Conservation (phyloP, 2,113 vertebrate genomes). For the Rattus norvegicus region DNA sequence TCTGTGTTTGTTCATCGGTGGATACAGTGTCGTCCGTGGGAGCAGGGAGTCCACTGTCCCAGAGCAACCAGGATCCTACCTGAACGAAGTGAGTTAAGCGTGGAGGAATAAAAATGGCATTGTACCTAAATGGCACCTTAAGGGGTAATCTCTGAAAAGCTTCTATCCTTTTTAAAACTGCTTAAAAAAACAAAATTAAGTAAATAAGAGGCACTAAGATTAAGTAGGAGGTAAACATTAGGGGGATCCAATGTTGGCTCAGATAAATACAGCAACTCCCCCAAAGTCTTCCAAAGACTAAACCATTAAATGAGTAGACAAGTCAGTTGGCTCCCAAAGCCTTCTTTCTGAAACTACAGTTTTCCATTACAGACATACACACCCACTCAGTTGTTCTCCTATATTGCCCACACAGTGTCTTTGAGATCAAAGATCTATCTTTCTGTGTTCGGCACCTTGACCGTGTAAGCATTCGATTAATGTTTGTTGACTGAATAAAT, state of each 20-base stretch:
- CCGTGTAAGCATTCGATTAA: not conserved
- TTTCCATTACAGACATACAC: not conserved
- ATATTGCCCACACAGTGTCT: not conserved
- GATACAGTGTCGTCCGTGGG: not conserved
- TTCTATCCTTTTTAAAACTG: slow-evolving; percentile 36
- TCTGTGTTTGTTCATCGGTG: slow-evolving; percentile 1
- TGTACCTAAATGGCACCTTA: not conserved
- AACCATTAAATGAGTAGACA: not conserved
- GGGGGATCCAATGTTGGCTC: not conserved
- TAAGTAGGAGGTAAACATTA: slow-evolving; percentile 35
- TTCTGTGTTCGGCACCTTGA: not conserved
- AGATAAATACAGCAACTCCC: slow-evolving; percentile 25
- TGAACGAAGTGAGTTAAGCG: not conserved
- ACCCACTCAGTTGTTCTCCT: not conserved
- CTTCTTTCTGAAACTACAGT: not conserved
- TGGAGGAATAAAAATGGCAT: not conserved
- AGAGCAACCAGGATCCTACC: not conserved
- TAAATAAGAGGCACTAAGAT: not conserved
- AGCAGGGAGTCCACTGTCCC: slow-evolving; percentile 1
- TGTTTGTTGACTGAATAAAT: slow-evolving; percentile 39
- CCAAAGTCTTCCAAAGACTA: slow-evolving; percentile 46
- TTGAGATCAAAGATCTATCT: not conserved
- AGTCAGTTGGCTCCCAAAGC: not conserved
- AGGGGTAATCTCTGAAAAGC: not conserved
- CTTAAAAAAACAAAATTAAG: not conserved